phyloP scores from a whole-genome alignment of 2,888 invertebrate species.

The Xanthorhoe designata region DNA sequence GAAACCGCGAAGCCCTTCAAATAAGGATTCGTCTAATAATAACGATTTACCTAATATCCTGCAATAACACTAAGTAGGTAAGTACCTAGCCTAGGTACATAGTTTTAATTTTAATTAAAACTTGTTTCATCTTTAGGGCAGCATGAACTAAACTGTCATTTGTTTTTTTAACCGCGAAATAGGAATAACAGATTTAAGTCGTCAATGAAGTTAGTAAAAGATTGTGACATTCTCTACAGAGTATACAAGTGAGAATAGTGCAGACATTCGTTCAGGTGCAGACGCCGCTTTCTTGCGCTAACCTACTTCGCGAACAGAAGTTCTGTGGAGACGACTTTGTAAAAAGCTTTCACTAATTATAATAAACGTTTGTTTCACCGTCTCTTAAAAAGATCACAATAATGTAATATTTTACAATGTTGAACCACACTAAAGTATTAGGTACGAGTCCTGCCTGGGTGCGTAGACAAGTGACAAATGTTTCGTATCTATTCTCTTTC shows the following conservation, averaged over 20 bases:
- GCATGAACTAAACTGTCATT: no score
- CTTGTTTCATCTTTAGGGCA: neutral
- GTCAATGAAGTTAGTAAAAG: no score
- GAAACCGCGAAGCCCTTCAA: constrained; percentile 47
- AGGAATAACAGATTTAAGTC: no score
- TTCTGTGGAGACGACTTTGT: constrained; percentile 48
- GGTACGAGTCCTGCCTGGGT: no score
- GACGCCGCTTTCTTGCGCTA: constrained; percentile 76
- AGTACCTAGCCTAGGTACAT: no score
- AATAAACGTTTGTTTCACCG: neutral
- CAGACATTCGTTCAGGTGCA: constrained; percentile 37
- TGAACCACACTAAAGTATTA: no score
- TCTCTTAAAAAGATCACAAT: no score
- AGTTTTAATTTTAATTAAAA: neutral
- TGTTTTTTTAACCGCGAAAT: no score
- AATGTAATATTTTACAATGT: no score
- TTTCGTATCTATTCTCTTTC: no score
- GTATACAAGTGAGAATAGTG: constrained; percentile 26
- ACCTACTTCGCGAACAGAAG: constrained; percentile 68
- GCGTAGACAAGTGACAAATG: no score
- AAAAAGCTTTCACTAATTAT: constrained; percentile 15
- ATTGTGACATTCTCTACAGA: neutral
- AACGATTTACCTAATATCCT: constrained; percentile 7
- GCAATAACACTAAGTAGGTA: neutral
- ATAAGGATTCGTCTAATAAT: constrained; percentile 43